Conservation (phyloP, 2,888 invertebrate species). For the Drosophila tanythrix region DNA sequence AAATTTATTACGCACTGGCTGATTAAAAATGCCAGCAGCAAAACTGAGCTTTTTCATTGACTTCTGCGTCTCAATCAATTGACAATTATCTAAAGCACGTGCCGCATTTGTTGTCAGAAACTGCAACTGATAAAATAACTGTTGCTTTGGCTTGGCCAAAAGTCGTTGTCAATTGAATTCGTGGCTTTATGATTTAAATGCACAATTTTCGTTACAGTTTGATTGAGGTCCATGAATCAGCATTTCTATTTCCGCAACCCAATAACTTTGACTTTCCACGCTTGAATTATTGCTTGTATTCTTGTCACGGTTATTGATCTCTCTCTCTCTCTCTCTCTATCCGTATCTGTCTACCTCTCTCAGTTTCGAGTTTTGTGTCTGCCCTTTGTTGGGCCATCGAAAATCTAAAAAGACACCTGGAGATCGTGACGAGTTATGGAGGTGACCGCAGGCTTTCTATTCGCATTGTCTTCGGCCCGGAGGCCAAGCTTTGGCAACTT, state of each 20-base stretch:
- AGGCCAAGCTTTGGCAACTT: conserved; percentile 54
- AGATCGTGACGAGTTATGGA: conserved; percentile 54
- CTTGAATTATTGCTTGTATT: conserved; percentile 46
- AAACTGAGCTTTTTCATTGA: conserved; percentile 25
- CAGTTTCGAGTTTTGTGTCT: not conserved
- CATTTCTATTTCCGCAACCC: conserved; percentile 38
- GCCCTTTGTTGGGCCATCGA: conserved; percentile 33
- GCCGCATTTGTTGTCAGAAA: conserved; percentile 31
- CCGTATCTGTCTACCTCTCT: not conserved
- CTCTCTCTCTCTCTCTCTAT: conserved; percentile 4
- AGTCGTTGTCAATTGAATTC: not conserved
- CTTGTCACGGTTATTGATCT: conserved; percentile 65
- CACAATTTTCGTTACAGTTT: conserved; percentile 39
- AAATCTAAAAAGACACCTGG: conserved; percentile 46
- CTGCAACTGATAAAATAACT: not conserved
- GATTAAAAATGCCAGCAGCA: conserved; percentile 45
- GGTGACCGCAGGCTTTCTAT: conserved; percentile 73
- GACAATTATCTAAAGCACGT: conserved; percentile 67
- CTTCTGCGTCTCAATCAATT: conserved; percentile 56
- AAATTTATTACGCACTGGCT: conserved; percentile 29
- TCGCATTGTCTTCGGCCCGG: conserved; percentile 51
- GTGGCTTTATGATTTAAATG: conserved; percentile 39
- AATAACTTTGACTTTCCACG: conserved; percentile 48
- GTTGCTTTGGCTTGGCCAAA: not conserved
- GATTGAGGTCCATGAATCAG: conserved; percentile 67